Percentiles rank a stretch among this genome's conserved stretches.
Evolutionary conservation across 2,888 invertebrate genomes (phyloP).

Genomic region (Ichneumoninae sp.): DNA sequence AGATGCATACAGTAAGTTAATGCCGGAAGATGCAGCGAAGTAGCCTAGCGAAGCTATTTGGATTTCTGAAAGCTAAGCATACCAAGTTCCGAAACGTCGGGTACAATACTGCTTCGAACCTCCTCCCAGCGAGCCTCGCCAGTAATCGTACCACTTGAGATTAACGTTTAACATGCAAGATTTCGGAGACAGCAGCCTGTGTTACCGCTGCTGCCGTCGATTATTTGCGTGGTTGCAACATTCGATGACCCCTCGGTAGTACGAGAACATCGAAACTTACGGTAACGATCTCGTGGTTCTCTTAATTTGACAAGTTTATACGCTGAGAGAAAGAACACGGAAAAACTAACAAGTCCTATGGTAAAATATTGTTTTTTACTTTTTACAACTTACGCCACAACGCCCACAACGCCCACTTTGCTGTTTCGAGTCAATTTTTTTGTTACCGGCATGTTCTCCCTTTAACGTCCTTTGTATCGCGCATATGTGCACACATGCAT

Average conservation of each 20-base stretch:
- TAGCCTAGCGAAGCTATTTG: slow-evolving; percentile 48
- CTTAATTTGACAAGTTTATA: not conserved
- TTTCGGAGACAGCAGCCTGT: not conserved
- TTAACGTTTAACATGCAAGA: slow-evolving; percentile 20
- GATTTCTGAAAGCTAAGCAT: slow-evolving; percentile 46
- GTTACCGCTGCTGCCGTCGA: not conserved
- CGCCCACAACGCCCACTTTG: too few relatives aligned
- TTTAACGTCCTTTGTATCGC: too few relatives aligned
- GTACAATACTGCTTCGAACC: not conserved
- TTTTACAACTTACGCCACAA: too few relatives aligned
- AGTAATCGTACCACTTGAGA: slow-evolving; percentile 36
- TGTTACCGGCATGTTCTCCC: too few relatives aligned
- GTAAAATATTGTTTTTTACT: too few relatives aligned
- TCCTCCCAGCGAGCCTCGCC: not conserved
- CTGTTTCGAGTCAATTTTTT: too few relatives aligned
- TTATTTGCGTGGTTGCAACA: not conserved
- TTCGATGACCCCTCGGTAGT: not conserved
- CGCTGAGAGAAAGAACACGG: too few relatives aligned
- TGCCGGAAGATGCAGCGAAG: slow-evolving; percentile 15
- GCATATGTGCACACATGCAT: too few relatives aligned
- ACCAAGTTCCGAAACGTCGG: slow-evolving; percentile 56
- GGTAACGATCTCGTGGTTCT: not conserved
- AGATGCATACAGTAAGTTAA: slow-evolving; percentile 16
- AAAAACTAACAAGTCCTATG: too few relatives aligned
- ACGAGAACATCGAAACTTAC: not conserved